Conservation (phyloP, 1,140 invertebrate genomes). For the Drosophila neocordata region DNA sequence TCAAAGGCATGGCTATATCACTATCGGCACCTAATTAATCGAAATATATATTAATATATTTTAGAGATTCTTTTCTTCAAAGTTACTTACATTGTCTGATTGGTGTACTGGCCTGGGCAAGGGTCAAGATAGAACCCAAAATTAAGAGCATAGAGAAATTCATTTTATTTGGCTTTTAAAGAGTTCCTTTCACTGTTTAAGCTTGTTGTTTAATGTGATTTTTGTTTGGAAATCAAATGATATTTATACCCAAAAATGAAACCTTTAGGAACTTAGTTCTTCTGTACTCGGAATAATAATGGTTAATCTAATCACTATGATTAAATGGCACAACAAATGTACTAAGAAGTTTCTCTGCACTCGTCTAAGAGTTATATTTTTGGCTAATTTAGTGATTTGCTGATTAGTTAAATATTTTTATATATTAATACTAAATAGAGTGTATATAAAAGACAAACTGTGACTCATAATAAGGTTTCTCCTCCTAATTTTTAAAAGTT, state of each 20-base stretch:
- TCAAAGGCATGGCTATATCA: slow-evolving; percentile 47
- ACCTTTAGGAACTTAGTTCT: slow-evolving; percentile 6
- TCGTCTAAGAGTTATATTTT: neutral
- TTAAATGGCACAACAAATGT: slow-evolving; percentile 21
- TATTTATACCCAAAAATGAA: slow-evolving; percentile 35
- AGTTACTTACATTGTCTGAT: slow-evolving; percentile 58
- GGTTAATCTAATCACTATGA: slow-evolving; percentile 51
- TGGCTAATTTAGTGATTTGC: slow-evolving; percentile 15
- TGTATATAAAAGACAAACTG: too few relatives aligned
- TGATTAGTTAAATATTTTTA: neutral
- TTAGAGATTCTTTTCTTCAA: neutral
- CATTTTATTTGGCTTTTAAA: slow-evolving; percentile 9
- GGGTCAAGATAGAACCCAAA: slow-evolving; percentile 35
- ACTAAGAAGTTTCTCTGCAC: slow-evolving; percentile 20
- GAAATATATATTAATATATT: neutral
- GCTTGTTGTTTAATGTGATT: slow-evolving; percentile 20
- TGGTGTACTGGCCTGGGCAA: slow-evolving; percentile 33
- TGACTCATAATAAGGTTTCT: too few relatives aligned
- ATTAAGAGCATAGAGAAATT: slow-evolving; percentile 35
- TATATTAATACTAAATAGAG: too few relatives aligned
- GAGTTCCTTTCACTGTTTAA: slow-evolving; percentile 13
- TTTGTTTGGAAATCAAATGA: neutral
- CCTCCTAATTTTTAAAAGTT: too few relatives aligned
- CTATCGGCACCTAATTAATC: slow-evolving; percentile 34
- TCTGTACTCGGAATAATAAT: slow-evolving; percentile 30